Percentiles rank a stretch among this genome's conserved stretches.
These are phyloP conservation scores for Sarcophaga bullata DNA, from an alignment of 1,140 invertebrate species.

Conservation along the genomic window DNA sequence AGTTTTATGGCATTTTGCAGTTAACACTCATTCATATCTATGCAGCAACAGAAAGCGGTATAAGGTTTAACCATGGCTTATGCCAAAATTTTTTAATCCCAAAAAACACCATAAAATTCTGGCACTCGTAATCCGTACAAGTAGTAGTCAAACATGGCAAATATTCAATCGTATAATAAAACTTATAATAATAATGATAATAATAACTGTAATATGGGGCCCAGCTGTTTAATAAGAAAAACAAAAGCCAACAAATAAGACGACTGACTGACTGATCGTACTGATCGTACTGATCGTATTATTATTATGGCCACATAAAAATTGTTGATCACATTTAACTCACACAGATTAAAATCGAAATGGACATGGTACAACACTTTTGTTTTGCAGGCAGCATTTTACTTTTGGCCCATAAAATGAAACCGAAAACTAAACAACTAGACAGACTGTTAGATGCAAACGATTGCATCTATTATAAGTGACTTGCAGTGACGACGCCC, in stretches of 20 bases:
- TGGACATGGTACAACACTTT: constrained; percentile 35
- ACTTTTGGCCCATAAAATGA: not conserved
- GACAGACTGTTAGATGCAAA: not conserved
- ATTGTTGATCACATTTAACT: constrained; percentile 37
- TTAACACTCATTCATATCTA: constrained; percentile 16
- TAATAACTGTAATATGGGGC: not conserved
- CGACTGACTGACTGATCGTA: not conserved
- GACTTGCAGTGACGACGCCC: constrained; percentile 16
- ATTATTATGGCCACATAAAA: not conserved
- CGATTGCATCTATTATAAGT: not conserved
- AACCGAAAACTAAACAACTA: not conserved
- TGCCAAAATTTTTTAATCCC: not conserved
- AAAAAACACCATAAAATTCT: not conserved
- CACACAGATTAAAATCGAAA: constrained; percentile 41
- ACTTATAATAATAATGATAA: not conserved
- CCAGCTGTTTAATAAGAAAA: constrained; percentile 21
- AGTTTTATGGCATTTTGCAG: constrained; percentile 30
- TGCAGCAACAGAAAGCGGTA: too few relatives aligned
- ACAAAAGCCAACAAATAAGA: not conserved
- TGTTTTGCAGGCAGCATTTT: not conserved
- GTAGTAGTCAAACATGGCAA: constrained; percentile 17
- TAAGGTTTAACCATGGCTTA: not conserved
- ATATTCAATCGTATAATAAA: constrained; percentile 16
- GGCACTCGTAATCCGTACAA: not conserved
- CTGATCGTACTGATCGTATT: not conserved